Evolutionary conservation across 1,140 invertebrate species (phyloP).

Genomic region (Teleogryllus occipitalis): DNA sequence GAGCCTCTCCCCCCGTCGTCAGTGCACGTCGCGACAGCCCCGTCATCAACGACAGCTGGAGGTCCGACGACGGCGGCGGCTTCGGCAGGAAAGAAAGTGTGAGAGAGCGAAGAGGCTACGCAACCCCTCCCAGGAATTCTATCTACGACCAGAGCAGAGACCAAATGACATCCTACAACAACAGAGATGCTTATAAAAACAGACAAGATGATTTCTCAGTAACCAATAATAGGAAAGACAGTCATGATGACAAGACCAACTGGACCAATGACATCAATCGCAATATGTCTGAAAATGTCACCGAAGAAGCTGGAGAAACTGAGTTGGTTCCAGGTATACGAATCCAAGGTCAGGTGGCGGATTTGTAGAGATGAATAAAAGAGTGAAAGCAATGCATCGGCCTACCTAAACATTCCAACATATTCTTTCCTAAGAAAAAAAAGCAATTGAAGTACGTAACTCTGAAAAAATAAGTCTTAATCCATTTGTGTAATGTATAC

Average conservation of each 20-base stretch:
- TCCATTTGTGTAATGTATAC: too few relatives aligned
- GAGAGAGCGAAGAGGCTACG: not conserved
- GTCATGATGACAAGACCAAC: not conserved
- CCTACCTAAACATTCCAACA: too few relatives aligned
- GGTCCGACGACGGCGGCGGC: not conserved
- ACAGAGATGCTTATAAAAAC: not conserved
- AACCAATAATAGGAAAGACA: not conserved
- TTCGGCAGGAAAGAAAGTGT: not conserved
- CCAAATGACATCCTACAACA: not conserved
- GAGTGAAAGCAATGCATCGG: too few relatives aligned
- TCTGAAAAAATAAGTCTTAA: too few relatives aligned
- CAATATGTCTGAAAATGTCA: not conserved
- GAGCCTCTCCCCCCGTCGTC: too few relatives aligned
- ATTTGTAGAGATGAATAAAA: not conserved
- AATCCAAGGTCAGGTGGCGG: not conserved
- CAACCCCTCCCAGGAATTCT: not conserved
- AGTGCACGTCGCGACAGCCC: not conserved
- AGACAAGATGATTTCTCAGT: not conserved
- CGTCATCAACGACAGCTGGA: not conserved
- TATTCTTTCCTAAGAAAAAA: too few relatives aligned
- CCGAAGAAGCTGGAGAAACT: not conserved
- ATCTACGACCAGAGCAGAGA: not conserved
- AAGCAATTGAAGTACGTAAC: too few relatives aligned
- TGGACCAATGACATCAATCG: not conserved
- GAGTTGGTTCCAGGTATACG: not conserved